Base-by-base conservation (phyloP, 92 coral and sea anemone genomes). In the Porites lobata region DNA sequence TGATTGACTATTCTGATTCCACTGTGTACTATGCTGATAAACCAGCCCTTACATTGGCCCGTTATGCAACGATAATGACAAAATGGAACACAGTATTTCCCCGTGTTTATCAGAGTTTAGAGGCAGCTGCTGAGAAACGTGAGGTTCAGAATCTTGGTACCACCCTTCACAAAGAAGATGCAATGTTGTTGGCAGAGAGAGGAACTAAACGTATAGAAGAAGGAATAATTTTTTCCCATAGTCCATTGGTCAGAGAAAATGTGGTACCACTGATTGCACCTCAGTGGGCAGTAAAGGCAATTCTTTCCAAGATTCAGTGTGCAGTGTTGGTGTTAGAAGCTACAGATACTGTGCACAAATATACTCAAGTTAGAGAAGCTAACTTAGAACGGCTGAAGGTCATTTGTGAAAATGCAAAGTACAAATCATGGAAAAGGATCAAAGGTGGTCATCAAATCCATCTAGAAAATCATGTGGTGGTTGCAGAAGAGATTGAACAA, bases 401-500 rank as follows among this genome's bases (percentile, higher is more conserved):
- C 47, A 88, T 83, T 50, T 50, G 74, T 75, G 21, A 79, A 24
- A 74, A 50, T 85, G 92, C 95, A 47, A 75, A 62, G 56, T 75
- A 64, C 50, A 79, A 32, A 22, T 32, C 65, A 38, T 57, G 64
- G 13, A 76, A 76, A 38, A 90, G 18, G 32, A 78, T 85, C 51
- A 85, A 81, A 77, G 96, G 96, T 50, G 92, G 92, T 62, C 96
- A 94, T 47, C 79, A 88, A 51, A 82, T 91, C 14, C 96, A 94
- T 86, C 76, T 94, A 24, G 86, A 91, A 65, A 81, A 85, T 24
- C 92, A 94, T 43, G 86, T 65, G 21, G 51, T 50, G 57, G 87
- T 80, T 72, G 95, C 90, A 19, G 47, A 43, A 18, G 86, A 75
- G 68, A 89, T 92, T 50, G 63, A 62, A 75, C 13, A 50, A 13